phyloP scores from a whole-genome alignment of 2,797 vertebrate genomes.

The Acanthornis magna region DNA sequence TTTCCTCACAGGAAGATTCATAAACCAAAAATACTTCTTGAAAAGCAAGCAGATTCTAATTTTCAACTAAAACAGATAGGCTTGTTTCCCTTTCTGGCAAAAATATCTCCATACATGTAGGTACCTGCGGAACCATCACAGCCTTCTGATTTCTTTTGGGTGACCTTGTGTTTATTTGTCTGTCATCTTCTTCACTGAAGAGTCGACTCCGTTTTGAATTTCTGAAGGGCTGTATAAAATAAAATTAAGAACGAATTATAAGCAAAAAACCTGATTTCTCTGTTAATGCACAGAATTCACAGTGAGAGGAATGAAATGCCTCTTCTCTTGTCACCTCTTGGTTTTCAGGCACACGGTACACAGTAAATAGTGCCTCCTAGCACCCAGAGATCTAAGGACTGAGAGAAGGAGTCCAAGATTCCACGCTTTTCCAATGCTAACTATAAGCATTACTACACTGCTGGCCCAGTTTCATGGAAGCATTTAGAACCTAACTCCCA shows the following conservation, averaged over 20 bases:
- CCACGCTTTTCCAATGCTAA: slow-evolving; percentile 37
- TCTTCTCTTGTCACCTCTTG: background rate
- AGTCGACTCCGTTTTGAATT: slow-evolving; percentile 94
- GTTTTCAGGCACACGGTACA: background rate
- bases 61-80: background rate
- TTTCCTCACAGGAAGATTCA: background rate
- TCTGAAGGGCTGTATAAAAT: slow-evolving; percentile 84
- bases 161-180: slow-evolving; percentile 87
- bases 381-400: background rate
- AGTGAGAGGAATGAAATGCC: background rate
- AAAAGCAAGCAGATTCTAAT: background rate
- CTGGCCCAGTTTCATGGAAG: slow-evolving; percentile 27
- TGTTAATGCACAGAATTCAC: slow-evolving; percentile 17
- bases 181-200: slow-evolving; percentile 93
- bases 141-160: slow-evolving; percentile 95
- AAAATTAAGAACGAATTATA: slow-evolving; percentile 48
- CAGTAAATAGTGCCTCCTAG: background rate
- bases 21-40: background rate
- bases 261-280: slow-evolving; percentile 18
- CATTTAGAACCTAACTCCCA: slow-evolving; percentile 36
- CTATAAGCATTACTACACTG: slow-evolving; percentile 34
- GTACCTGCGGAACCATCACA: slow-evolving; percentile 90
- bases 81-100: background rate
- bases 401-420: background rate
- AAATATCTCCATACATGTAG: slow-evolving; percentile 27